Percentiles rank a stretch among this genome's conserved stretches.
Evolutionary conservation across 2,797 vertebrate genomes (phyloP).

Genomic region (Synaphobranchus kaupii): DNA sequence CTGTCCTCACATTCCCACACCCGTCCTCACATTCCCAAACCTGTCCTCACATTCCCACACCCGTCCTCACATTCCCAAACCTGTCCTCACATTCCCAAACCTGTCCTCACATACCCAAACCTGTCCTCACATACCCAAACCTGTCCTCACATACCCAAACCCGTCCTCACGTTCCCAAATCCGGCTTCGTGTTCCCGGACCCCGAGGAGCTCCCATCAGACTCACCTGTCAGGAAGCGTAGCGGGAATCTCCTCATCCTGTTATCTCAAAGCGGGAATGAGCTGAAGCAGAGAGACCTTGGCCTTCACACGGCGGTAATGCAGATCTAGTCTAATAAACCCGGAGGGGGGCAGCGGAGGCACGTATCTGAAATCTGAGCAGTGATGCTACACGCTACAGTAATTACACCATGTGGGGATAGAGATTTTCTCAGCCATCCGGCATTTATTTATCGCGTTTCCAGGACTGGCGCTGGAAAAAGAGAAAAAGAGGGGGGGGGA

Average conservation of each 20-base stretch:
- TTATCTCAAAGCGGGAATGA: neutral
- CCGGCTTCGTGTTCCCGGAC: no score
- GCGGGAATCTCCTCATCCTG: neutral
- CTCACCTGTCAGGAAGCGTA: neutral
- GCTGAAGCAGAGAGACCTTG: neutral
- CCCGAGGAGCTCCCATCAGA: neutral
- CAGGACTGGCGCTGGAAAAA: slow-evolving; percentile 34
- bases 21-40: no score
- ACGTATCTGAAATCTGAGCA: slow-evolving; percentile 59
- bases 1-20: no score
- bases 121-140: no score
- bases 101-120: no score
- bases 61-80: no score
- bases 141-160: no score
- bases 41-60: no score
- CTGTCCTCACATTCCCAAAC: no score
- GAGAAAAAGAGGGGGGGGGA: neutral
- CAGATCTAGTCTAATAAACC: slow-evolving; percentile 55
- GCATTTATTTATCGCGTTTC: slow-evolving; percentile 20
- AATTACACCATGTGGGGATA: slow-evolving; percentile 55
- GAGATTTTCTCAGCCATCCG: slow-evolving; percentile 54
- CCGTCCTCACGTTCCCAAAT: no score
- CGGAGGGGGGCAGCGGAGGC: slow-evolving; percentile 27
- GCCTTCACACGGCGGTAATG: slow-evolving; percentile 32
- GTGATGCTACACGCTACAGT: slow-evolving; percentile 46